A percentile compares a stretch with the other conserved stretches of the same genome.
These are phyloP conservation scores for Brachyistius frenatus DNA, from an alignment of 2,113 vertebrate species.

Conservation along the genomic window DNA sequence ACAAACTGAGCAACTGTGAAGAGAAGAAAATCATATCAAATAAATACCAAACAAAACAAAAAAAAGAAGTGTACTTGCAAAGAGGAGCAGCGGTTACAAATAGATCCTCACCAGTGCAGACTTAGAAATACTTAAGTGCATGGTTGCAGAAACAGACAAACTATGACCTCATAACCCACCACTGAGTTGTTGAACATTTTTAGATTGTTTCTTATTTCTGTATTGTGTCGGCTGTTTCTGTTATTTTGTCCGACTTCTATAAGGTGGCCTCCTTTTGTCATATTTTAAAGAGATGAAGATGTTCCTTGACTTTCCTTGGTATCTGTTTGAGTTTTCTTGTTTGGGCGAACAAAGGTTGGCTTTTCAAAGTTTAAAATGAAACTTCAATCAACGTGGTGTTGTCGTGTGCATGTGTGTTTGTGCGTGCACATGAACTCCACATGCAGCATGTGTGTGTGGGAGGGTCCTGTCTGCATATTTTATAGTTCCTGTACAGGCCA, in stretches of 20 bases:
- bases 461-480: conserved; percentile 45
- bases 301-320: too few species aligned
- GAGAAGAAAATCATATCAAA: not conserved
- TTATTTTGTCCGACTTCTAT: too few species aligned
- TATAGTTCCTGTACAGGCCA: conserved; percentile 42
- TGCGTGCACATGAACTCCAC: conserved; percentile 14
- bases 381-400: not conserved
- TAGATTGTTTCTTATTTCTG: too few species aligned
- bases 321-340: too few species aligned
- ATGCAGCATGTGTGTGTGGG: conserved; percentile 33
- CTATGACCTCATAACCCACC: not conserved
- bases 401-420: conserved; percentile 9
- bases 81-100: not conserved
- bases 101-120: not conserved
- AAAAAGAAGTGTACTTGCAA: not conserved
- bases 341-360: too few species aligned
- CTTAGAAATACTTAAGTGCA: not conserved
- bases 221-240: too few species aligned
- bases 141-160: not conserved
- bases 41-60: not conserved
- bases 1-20: not conserved
- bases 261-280: not conserved
- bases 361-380: too few species aligned
- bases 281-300: not conserved
- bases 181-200: not conserved